A percentile compares a stretch with the other conserved stretches of the same genome.
Evolutionary conservation across 2,113 vertebrate genomes (phyloP).

Genomic region (Tapirus terrestris): DNA sequence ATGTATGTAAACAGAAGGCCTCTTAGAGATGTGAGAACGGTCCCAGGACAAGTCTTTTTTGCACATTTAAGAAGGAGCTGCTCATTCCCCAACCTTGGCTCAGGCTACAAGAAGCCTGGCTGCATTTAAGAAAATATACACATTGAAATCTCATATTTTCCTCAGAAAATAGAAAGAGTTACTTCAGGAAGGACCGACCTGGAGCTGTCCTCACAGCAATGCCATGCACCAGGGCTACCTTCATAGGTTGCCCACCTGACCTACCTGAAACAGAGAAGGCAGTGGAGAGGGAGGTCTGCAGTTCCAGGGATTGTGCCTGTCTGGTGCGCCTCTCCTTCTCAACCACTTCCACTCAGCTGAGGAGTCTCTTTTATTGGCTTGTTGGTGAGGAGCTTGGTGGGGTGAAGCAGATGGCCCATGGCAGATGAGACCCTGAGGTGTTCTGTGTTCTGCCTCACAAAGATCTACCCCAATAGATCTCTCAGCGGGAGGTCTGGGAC

Average conservation of each 20-base stretch:
- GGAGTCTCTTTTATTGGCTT: neutral
- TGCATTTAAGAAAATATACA: neutral
- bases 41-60: neutral
- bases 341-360: neutral
- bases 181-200: neutral
- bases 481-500: neutral
- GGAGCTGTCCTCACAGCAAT: neutral
- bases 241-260: neutral
- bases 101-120: neutral
- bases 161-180: neutral
- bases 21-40: neutral
- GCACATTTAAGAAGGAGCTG: neutral
- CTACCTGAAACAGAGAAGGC: neutral
- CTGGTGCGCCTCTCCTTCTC: neutral
- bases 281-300: accelerated
- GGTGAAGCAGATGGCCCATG: neutral
- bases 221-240: neutral
- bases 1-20: neutral
- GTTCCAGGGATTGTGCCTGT: neutral
- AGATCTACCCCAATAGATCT: neutral
- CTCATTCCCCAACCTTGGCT: neutral
- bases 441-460: neutral
- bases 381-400: neutral
- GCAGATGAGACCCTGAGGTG: neutral
- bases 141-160: neutral